Evolutionary conservation across 2,888 invertebrate genomes (phyloP).

Genomic region (Aproaerema taeniolella): DNA sequence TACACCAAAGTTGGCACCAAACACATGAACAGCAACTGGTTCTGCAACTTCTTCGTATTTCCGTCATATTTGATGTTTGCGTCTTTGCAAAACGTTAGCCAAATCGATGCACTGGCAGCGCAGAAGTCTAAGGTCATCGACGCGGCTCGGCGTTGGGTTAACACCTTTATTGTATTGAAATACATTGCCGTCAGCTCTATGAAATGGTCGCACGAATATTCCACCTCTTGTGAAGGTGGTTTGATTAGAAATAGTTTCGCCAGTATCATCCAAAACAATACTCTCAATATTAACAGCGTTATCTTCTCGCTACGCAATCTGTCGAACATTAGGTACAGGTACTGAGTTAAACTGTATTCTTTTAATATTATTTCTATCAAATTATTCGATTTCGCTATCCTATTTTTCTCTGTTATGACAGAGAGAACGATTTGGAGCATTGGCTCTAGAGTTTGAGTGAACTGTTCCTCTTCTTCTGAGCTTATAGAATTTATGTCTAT

Average conservation of each 20-base stretch:
- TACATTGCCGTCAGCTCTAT: conserved; percentile 45
- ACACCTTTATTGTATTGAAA: conserved; percentile 46
- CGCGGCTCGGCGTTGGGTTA: conserved; percentile 43
- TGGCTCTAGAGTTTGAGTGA: conserved; percentile 73
- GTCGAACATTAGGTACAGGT: conserved; percentile 50
- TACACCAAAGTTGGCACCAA: conserved; percentile 78
- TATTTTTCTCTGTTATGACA: conserved; percentile 69
- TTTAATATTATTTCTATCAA: conserved; percentile 41
- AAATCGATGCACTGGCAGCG: conserved; percentile 45
- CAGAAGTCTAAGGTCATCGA: conserved; percentile 50
- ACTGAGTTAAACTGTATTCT: conserved; percentile 49
- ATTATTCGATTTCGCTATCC: conserved; percentile 50
- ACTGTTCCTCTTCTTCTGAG: conserved; percentile 65
- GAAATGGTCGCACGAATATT: conserved; percentile 48
- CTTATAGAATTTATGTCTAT: conserved; percentile 65
- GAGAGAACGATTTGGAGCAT: conserved; percentile 75
- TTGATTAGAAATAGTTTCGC: conserved; percentile 49
- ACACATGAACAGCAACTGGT: conserved; percentile 79
- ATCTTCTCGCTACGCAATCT: conserved; percentile 63
- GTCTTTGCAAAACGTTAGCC: conserved; percentile 40
- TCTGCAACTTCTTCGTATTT: conserved; percentile 61
- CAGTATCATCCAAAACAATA: conserved; percentile 62
- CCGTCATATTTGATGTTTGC: conserved; percentile 29
- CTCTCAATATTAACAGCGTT: conserved; percentile 61
- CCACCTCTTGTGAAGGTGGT: conserved; percentile 40